Percentiles rank a stretch among this genome's conserved stretches.
Evolutionary conservation across 2,113 vertebrate genomes (phyloP).

Genomic region (Limnothrissa miodon): DNA sequence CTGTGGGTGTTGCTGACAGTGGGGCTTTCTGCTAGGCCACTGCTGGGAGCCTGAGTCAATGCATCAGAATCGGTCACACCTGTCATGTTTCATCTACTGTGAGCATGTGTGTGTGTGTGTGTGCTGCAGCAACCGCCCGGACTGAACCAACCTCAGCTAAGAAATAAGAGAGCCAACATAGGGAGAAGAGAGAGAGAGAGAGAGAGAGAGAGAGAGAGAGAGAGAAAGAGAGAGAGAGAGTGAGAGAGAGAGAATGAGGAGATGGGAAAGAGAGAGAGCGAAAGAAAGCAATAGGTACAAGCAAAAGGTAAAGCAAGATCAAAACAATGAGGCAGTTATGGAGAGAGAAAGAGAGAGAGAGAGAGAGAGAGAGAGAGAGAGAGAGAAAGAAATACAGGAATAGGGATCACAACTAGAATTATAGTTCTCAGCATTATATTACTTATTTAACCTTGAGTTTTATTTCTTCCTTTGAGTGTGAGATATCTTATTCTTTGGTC

Average conservation of each 20-base stretch:
- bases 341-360: not conserved
- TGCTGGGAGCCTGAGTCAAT: not conserved
- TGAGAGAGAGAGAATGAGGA: not conserved
- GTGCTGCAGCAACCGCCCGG: not conserved
- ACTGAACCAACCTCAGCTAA: not conserved
- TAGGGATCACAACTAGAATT: not conserved
- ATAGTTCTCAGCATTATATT: not conserved
- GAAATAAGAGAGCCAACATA: not conserved
- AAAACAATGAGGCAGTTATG: no score
- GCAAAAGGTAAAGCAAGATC: no score
- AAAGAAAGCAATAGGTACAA: no score
- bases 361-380: not conserved
- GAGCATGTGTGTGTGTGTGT: conserved; percentile 16
- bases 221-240: not conserved
- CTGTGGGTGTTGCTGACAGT: not conserved
- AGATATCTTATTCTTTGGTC: not conserved
- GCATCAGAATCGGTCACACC: conserved; percentile 27
- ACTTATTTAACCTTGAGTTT: not conserved
- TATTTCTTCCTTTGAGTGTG: not conserved
- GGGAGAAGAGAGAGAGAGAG: not conserved
- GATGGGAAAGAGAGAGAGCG: not conserved
- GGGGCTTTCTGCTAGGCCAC: conserved; percentile 11
- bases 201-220: not conserved
- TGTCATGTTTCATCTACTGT: conserved; percentile 25
- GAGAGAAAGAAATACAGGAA: not conserved